phyloP scores from a whole-genome alignment of 2,113 vertebrate genomes.

The Heloderma charlesbogerti region DNA sequence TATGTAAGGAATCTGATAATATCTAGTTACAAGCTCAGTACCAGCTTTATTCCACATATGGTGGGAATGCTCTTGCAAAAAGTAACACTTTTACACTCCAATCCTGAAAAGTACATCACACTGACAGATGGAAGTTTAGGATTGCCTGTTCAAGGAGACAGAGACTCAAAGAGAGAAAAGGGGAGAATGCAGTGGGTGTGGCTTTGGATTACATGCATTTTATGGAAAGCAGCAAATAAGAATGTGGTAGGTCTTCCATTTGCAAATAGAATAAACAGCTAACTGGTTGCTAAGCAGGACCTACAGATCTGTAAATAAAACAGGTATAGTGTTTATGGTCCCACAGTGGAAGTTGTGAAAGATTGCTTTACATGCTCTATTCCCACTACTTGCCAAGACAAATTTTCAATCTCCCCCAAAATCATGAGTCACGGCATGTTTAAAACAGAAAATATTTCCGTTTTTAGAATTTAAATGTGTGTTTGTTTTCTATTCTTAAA shows the following conservation, averaged over 20 bases:
- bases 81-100: background rate
- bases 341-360: background rate
- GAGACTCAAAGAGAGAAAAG: background rate
- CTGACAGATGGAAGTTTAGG: background rate
- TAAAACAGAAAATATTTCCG: background rate
- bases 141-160: constrained; percentile 5
- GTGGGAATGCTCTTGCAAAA: background rate
- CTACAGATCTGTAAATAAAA: constrained; percentile 36
- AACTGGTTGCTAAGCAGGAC: background rate
- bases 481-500: constrained; percentile 13
- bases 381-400: background rate
- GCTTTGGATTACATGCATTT: constrained; percentile 41
- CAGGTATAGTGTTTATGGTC: constrained; percentile 24
- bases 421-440: background rate
- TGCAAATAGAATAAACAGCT: constrained; percentile 16
- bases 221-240: constrained; percentile 25
- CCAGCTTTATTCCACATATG: background rate
- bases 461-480: background rate
- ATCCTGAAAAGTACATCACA: background rate
- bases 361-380: background rate
- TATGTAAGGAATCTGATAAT: background rate
- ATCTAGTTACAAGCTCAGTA: background rate
- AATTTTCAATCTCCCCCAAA: background rate
- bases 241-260: constrained; percentile 10
- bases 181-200: background rate